Evolutionary conservation across 2,888 invertebrate species (phyloP).

Genomic region (Amphimallon solstitiale): DNA sequence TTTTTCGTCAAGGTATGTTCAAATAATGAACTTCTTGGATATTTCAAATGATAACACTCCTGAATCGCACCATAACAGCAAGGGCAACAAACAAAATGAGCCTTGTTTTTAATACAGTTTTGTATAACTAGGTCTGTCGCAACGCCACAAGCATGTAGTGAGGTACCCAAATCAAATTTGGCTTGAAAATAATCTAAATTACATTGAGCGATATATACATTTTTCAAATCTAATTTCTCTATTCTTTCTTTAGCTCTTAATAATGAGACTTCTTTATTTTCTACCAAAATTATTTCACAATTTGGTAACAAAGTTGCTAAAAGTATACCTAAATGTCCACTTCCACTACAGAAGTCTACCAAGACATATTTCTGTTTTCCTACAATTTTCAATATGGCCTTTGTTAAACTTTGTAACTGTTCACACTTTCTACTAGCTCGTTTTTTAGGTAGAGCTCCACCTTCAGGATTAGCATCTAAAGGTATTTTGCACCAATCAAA

Average conservation of each 20-base stretch:
- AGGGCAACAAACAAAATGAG: constrained; percentile 89
- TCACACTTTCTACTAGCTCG: constrained; percentile 83
- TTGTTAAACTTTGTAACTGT: constrained; percentile 86
- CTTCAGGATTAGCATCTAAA: constrained; percentile 77
- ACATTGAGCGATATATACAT: constrained; percentile 84
- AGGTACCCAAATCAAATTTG: constrained; percentile 85
- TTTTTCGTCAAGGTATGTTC: constrained; percentile 43
- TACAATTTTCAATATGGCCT: constrained; percentile 79
- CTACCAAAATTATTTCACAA: constrained; percentile 83
- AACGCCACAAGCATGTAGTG: constrained; percentile 93
- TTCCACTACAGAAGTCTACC: constrained; percentile 95
- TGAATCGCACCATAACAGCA: constrained; percentile 94
- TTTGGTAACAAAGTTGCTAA: constrained; percentile 82
- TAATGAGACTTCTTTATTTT: constrained; percentile 91
- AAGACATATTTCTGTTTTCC: constrained; percentile 65
- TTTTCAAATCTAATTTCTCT: constrained; percentile 70
- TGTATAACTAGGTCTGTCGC: constrained; percentile 93
- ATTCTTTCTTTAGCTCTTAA: constrained; percentile 78
- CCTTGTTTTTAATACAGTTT: constrained; percentile 79
- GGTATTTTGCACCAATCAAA: constrained; percentile 81
- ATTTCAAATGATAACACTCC: constrained; percentile 80
- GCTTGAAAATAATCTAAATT: constrained; percentile 91
- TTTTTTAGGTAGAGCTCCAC: constrained; percentile 80
- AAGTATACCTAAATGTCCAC: constrained; percentile 91
- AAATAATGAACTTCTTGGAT: constrained; percentile 81